Conservation (phyloP, 2,797 vertebrate genomes). For the Halcyon chelicuti region DNA sequence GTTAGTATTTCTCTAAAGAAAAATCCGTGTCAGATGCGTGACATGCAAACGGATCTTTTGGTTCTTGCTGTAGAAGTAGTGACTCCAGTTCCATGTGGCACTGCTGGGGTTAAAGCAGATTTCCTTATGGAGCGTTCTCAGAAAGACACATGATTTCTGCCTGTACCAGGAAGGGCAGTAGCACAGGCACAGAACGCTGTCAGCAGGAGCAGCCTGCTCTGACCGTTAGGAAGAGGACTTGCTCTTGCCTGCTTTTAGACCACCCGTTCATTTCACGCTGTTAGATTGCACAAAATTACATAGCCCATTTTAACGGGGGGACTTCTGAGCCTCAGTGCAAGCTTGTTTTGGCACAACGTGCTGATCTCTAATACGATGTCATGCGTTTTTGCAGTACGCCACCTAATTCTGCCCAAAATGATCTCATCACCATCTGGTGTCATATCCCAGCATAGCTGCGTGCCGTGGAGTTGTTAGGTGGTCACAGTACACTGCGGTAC, state of each 20-base stretch:
- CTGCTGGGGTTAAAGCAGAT: slow-evolving; percentile 40
- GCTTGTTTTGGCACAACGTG: neutral
- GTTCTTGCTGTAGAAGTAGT: neutral
- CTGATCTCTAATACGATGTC: neutral
- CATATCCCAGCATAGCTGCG: rapidly evolving
- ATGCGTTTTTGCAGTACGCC: neutral
- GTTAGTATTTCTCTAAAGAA: neutral
- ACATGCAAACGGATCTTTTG: neutral
- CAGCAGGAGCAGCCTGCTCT: neutral
- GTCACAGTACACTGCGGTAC: neutral
- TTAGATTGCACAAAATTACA: rapidly evolving
- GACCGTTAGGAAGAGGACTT: rapidly evolving
- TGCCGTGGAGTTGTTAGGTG: neutral
- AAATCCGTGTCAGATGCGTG: rapidly evolving
- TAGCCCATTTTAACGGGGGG: rapidly evolving
- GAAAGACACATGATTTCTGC: neutral
- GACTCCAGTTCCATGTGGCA: neutral
- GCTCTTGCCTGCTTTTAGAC: neutral
- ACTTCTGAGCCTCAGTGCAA: neutral
- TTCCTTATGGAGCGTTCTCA: neutral
- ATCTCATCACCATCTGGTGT: neutral
- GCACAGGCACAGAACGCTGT: neutral
- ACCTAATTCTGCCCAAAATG: neutral
- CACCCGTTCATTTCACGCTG: rapidly evolving
- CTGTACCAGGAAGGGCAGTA: slow-evolving; percentile 38